Evolutionary conservation across 2,797 vertebrate genomes (phyloP), one percentile per base, ranked within the genome.

Genomic region (Ceryle rudis): DNA sequence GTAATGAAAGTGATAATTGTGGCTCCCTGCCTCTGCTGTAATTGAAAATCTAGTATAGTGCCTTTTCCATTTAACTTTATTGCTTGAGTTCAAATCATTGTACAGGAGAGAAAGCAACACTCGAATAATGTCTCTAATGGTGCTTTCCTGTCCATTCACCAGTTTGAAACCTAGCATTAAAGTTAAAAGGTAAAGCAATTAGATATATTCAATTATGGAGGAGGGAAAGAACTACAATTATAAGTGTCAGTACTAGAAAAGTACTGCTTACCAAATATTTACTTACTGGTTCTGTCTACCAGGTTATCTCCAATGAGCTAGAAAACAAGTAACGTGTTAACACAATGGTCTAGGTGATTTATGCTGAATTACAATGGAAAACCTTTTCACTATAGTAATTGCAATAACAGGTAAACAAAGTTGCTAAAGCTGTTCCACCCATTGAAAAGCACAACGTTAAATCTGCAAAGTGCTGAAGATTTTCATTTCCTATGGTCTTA

Each of bases 1-100:
- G 88, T 96, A 97, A 97, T 96, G 93, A 97, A 97, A 97, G 88
- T 69, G 91, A 97, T 98, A 97, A 98, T 97, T 97, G 95, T 92
- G 94, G 86, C 86, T 97, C 96, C 97, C 96, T 97, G 95, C 94
- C 87, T 98, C 91, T 93, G 84, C 91, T 95, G 83, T 98, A 98
- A 97, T 98, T 98, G 97, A 97, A 98, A 98, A 96, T 86, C 93
- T 88, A 94, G 71, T 95, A 75, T 85, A 94, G 90, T 84, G 81
- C 55, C 49, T 97, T 97, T 97, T 96, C 93, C 91, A 96, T 97
- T 98, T 98, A 97, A 91, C 94, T 97, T 97, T 97, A 98, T 97
- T 97, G 91, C 95, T 91, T 85, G 80, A 95, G 94, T 97, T 98
- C 96, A 97, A 97, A 95, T 81, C 85, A 73, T 92, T 95, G 81